phyloP scores from a whole-genome alignment of 2,888 invertebrate species.

The Bimastos eiseni region DNA sequence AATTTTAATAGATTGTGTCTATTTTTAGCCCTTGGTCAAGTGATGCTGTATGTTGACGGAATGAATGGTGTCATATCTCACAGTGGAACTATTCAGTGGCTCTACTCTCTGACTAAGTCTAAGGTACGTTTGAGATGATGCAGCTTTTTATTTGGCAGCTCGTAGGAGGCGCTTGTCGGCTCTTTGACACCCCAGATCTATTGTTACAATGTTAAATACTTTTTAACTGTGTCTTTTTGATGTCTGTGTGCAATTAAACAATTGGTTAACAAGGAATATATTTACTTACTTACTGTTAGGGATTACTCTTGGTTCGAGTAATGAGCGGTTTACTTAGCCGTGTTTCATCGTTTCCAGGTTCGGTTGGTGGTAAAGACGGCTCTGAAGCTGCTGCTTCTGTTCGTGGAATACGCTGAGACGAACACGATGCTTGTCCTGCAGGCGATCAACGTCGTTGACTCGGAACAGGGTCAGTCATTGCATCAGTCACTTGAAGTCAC shows the following conservation, averaged over 20 bases:
- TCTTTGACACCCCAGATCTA: no score
- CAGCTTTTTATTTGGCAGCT: no score
- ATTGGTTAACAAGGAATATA: no score
- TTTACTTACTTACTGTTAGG: no score
- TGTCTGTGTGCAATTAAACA: no score
- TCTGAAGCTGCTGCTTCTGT: conserved; percentile 90
- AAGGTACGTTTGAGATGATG: conserved; percentile 50
- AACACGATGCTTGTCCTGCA: conserved; percentile 89
- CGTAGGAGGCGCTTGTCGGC: no score
- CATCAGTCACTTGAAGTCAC: no score
- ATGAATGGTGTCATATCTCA: conserved; percentile 99
- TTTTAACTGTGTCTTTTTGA: no score
- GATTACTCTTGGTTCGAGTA: no score
- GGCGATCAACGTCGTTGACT: conserved; percentile 77
- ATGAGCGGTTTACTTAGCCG: no score
- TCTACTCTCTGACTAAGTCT: conserved; percentile 76
- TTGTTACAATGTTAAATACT: no score
- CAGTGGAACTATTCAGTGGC: conserved; percentile 93
- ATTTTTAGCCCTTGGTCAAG: conserved; percentile 74
- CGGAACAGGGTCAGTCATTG: neutral
- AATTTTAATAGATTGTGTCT: neutral
- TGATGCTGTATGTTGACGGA: conserved; percentile 98
- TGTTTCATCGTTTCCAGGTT: conserved; percentile 66
- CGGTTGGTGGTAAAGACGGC: conserved; percentile 96
- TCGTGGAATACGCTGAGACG: conserved; percentile 95